Evolutionary conservation across 64 coral and sea anemone genomes (phyloP), one percentile per base, ranked within the genome.

Genomic region (Catalaphyllia jardinei): DNA sequence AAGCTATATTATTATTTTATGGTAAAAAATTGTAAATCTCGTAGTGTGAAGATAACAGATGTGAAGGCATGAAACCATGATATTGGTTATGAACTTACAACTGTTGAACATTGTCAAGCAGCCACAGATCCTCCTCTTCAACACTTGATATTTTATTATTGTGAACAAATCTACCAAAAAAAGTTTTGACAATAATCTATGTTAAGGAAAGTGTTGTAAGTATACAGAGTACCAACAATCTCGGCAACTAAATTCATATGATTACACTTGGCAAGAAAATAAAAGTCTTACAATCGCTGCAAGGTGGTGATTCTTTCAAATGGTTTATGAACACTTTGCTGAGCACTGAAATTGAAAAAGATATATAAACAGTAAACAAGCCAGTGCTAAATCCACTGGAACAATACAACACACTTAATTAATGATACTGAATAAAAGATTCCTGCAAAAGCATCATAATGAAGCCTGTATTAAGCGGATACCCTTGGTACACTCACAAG

Each of bases 121-220:
- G 25, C 95, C 88, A 91, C 60, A 97, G 72, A 64, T 97, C 95
- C 61, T 93, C 85, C n/a, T 97, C 91, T 22, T 87, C 30, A 60
- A 97, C 72, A 15, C 49, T 59, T 28, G 88, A 15, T 72, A 97
- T 93, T 57, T 51, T 0, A 67, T 97, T 97, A 1, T 2, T 22
- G 80, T 97, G 95, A 62, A 82, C 54, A 83, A 93, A 93, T 52
- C 95, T 97, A 20, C 15, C 31, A 86, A 28, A 35, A 35, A 11
- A 28, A 4, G 7, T 4, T 69, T n/a, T n/a, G n/a, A n/a, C n/a
- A 69, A 69, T 1, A 10, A 22, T 69, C 2, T 65, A 25, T 11
- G 27, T 69, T 24, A 69, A 25, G 10, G 42, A 46, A 46, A 46
- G 42, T 7, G 42, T 46, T 46, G 0, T 8, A 4, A 8, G 42